Evolutionary conservation across 2,797 vertebrate species (phyloP), one percentile per base, ranked within the genome.

Genomic region (Fistularia tabacaria): DNA sequence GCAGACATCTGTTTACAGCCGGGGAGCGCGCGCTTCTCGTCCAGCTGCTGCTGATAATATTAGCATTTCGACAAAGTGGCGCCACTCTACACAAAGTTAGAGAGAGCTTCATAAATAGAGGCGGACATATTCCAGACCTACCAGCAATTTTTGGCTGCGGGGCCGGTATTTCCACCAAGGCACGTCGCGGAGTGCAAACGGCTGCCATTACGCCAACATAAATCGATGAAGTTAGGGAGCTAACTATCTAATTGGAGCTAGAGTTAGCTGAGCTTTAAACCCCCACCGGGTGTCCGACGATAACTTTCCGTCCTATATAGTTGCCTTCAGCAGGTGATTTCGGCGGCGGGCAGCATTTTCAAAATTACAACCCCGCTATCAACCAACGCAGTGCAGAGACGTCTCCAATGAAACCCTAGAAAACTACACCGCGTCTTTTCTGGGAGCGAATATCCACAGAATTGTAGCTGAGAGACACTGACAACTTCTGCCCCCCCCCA

Each of bases 121-220:
- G n/a, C 11, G 12, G 11, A 1, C 9, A 9, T 4, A 14, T 37
- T 12, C 52, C 1, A 9, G 1, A 64, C 83, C 68, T 66, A 90
- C 89, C 85, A 62, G 85, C 76, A n/a, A 82, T 87, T 73, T 90
- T 90, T 1, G 90, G 90, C 55, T 92, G 90, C 0, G 90, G 90
- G 2, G 86, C 75, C 41, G 88, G 82, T 38, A 92, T 92, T 67
- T 92, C 88, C 60, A 88, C 64, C 64, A 90, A 39, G 12, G 76
- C 90, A 12, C 77, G 88, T 66, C 89, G 79, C 6, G 79, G 64
- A 9, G 85, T 84, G 59, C 76, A 87, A 12, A 82, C 44, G 3
- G 84, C 69, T 54, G 84, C 84, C 90, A 90, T 90, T 25, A 25
- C 25, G n/a, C 51, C 25, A 53, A 41, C 1, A 45, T 65, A 12